These are phyloP conservation scores for Morbakka virulenta DNA, from an alignment of 30 jellyfish, hydroid and myxozoan species.

Conservation along the genomic window DNA sequence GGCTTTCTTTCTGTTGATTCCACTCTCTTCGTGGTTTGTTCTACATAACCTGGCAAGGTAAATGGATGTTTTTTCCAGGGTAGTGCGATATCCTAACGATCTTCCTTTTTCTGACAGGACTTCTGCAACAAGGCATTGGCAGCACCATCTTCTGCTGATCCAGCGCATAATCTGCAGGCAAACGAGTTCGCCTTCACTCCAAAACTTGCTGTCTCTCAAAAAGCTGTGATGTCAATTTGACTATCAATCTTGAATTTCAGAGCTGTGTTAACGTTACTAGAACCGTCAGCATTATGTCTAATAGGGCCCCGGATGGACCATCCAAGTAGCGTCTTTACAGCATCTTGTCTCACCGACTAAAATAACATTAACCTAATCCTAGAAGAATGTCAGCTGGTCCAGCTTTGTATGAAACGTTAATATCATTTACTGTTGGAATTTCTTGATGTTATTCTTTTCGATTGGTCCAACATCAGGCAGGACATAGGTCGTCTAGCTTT, in stretches of 20 bases:
- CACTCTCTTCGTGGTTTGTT: not conserved
- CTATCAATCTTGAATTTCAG: not conserved
- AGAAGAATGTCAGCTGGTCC: not conserved
- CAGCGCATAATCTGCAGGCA: not conserved
- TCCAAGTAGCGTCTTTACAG: not conserved
- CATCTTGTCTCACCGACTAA: not conserved
- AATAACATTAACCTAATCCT: not conserved
- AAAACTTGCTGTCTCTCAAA: not conserved
- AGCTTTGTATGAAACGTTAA: not conserved
- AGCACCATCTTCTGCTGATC: not conserved
- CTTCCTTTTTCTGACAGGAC: not conserved
- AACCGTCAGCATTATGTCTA: not conserved
- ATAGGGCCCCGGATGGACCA: not conserved
- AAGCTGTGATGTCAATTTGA: not conserved
- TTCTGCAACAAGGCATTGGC: not conserved
- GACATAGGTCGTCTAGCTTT: not conserved
- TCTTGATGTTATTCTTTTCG: not conserved
- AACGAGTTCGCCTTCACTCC: not conserved
- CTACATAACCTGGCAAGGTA: not conserved
- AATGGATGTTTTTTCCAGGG: slow-evolving; percentile 30
- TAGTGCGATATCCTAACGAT: not conserved
- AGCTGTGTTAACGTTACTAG: not conserved
- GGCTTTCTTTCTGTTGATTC: slow-evolving; percentile 7
- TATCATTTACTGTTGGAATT: not conserved
- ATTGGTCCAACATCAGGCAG: not conserved